phyloP scores from a whole-genome alignment of 2,888 invertebrate species.

The Sipunculus nudus region DNA sequence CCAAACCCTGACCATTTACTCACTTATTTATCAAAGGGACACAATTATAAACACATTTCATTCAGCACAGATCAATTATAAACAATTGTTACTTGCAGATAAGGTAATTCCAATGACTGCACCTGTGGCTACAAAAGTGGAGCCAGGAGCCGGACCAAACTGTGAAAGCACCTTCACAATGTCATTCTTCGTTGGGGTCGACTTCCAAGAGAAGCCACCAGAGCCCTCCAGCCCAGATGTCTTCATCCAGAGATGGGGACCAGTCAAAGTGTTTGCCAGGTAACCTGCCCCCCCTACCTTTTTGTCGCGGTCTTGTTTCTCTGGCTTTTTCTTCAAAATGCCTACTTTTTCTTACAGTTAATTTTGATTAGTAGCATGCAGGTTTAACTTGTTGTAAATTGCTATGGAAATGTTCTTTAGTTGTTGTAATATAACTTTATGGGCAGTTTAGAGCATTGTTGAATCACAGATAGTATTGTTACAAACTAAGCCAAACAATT shows the following conservation, averaged over 20 bases:
- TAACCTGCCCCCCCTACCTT: slow-evolving; percentile 17
- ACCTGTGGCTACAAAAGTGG: slow-evolving; percentile 45
- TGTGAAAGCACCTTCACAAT: slow-evolving; percentile 53
- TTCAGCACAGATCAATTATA: not conserved
- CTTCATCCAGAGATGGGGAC: slow-evolving; percentile 30
- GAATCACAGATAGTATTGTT: too few relatives aligned
- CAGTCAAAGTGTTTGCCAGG: slow-evolving; percentile 45
- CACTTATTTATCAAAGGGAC: not conserved
- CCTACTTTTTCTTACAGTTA: too few relatives aligned
- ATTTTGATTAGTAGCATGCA: too few relatives aligned
- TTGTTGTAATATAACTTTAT: too few relatives aligned
- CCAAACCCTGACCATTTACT: too few relatives aligned
- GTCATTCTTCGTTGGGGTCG: slow-evolving; percentile 47
- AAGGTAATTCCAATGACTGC: slow-evolving; percentile 52
- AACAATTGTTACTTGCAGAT: slow-evolving; percentile 31
- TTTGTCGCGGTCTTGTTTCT: not conserved
- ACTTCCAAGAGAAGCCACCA: slow-evolving; percentile 38
- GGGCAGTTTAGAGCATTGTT: too few relatives aligned
- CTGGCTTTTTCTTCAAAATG: too few relatives aligned
- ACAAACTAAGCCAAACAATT: too few relatives aligned
- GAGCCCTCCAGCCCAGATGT: slow-evolving; percentile 39
- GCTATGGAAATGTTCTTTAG: too few relatives aligned
- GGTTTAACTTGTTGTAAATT: too few relatives aligned
- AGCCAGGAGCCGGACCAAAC: slow-evolving; percentile 49
- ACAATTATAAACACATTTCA: not conserved